A percentile compares a stretch with the other conserved stretches of the same genome.
Evolutionary conservation across 2,113 vertebrate species (phyloP).

Genomic region (Ageneiosus marmoratus): DNA sequence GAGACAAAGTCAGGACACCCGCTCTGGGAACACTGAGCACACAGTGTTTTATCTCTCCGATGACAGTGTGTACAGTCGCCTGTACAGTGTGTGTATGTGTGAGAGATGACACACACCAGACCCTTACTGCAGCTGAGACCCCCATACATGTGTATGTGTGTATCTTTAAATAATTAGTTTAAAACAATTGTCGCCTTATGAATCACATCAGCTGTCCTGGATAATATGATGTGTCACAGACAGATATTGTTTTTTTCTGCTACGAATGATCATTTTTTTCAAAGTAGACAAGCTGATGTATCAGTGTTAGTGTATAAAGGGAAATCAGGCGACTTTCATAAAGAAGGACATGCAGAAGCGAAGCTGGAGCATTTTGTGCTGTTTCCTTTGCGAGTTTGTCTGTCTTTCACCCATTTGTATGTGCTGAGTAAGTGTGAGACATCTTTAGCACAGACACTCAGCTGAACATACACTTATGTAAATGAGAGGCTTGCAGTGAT

Average conservation of each 20-base stretch:
- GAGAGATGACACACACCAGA: constrained; percentile 50
- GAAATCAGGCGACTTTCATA: neutral
- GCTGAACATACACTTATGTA: neutral
- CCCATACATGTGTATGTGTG: constrained; percentile 13
- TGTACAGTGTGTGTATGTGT: constrained; percentile 46
- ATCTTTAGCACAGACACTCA: constrained; percentile 12
- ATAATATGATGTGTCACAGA: neutral
- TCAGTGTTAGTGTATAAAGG: neutral
- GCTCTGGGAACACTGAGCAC: constrained; percentile 21
- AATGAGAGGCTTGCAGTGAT: neutral
- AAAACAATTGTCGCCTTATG: neutral
- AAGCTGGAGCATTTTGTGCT: neutral
- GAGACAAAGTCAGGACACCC: constrained; percentile 26
- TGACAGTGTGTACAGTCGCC: constrained; percentile 51
- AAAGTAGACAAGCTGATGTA: neutral
- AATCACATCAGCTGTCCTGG: neutral
- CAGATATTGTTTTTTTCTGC: neutral
- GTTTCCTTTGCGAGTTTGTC: neutral
- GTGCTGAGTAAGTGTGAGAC: constrained; percentile 21
- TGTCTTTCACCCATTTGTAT: constrained; percentile 8
- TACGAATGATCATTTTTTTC: neutral
- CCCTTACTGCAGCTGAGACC: constrained; percentile 25
- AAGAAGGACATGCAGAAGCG: neutral
- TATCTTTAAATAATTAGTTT: neutral
- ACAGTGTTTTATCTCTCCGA: constrained; percentile 49